A percentile compares a stretch with the other conserved stretches of the same genome.
Conservation (phyloP, 2,113 vertebrate genomes). For the Pachyramphus minor region DNA sequence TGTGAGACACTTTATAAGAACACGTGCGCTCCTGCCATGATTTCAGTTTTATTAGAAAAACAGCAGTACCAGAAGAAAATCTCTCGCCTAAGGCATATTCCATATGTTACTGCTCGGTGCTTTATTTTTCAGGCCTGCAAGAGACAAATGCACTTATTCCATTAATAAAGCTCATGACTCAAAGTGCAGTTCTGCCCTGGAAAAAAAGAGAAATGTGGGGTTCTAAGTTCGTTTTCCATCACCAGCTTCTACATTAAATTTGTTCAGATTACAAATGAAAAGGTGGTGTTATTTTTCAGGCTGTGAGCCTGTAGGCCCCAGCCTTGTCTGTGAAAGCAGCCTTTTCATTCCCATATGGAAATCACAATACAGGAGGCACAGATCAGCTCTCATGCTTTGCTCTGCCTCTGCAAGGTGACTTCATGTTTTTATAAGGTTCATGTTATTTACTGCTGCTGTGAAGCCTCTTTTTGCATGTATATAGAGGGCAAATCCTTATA, state of each 20-base stretch:
- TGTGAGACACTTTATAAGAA: neutral
- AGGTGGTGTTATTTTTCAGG: conserved; percentile 11
- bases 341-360: neutral
- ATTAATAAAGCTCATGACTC: conserved; percentile 38
- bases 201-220: conserved; percentile 11
- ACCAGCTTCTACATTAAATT: neutral
- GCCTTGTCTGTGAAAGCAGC: neutral
- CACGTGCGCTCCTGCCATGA: neutral
- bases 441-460: neutral
- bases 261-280: neutral
- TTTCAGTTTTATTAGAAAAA: conserved; percentile 20
- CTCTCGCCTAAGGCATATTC: conserved; percentile 36
- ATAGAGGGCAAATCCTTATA: neutral
- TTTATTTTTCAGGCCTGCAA: conserved; percentile 58
- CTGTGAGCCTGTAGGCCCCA: neutral
- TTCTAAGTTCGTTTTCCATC: conserved; percentile 16
- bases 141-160: conserved; percentile 50
- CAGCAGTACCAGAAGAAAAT: conserved; percentile 33
- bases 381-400: neutral
- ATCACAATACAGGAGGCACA: neutral
- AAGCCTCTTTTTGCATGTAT: neutral
- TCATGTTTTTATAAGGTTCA: neutral
- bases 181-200: conserved; percentile 31
- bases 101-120: conserved; percentile 37
- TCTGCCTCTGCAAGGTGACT: neutral